Conservation (phyloP, 2,113 vertebrate species). For the Istiophorus platypterus region DNA sequence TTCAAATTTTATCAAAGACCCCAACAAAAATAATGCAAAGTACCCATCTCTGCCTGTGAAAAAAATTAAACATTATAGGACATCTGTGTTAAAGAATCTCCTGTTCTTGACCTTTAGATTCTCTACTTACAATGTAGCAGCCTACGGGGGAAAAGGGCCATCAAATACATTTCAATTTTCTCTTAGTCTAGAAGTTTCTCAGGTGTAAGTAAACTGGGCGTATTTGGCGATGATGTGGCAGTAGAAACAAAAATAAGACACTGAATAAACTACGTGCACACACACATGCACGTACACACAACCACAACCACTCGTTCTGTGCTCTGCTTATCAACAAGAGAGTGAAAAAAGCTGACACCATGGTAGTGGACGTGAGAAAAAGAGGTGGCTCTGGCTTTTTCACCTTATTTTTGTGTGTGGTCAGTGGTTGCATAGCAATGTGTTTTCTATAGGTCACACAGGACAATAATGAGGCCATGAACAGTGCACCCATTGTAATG, state of each 20-base stretch:
- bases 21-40: neutral
- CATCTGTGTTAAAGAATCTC: neutral
- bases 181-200: neutral
- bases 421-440: conserved; percentile 71
- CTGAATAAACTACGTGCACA: neutral
- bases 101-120: neutral
- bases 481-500: conserved; percentile 88
- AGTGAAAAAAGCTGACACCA: conserved; percentile 78
- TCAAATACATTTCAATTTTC: neutral
- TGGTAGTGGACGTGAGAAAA: conserved; percentile 38
- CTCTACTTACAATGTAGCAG: neutral
- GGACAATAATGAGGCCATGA: conserved; percentile 86
- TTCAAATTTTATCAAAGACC: neutral
- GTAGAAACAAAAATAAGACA: neutral
- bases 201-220: neutral
- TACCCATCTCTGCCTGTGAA: neutral
- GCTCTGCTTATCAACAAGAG: conserved; percentile 52
- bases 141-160: neutral
- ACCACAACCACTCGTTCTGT: neutral
- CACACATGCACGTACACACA: neutral
- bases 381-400: conserved; percentile 81
- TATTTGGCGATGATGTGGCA: neutral
- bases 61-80: neutral
- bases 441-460: conserved; percentile 86
- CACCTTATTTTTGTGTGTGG: conserved; percentile 79